Evolutionary conservation across 2,113 vertebrate species (phyloP), one percentile per base, ranked within the genome.

Genomic region (Silurus asotus): DNA sequence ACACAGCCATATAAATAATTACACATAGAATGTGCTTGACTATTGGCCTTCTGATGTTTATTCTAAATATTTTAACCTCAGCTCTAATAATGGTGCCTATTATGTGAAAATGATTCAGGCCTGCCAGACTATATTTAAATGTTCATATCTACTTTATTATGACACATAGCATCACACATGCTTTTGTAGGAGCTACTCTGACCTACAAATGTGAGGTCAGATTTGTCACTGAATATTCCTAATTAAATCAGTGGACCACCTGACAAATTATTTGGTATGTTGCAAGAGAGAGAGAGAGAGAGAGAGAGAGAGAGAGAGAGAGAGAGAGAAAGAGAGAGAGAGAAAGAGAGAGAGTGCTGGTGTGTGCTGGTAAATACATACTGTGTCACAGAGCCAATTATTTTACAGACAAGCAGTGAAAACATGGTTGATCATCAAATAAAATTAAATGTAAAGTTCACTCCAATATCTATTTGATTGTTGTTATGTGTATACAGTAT

Each of bases 241-340:
- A 64, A 86, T 83, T 83, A 72, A 83, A 88, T 88, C 74, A 74
- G 70, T 67, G 77, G 84, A 65, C 84, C 84, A 83, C 53, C 80
- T 85, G 72, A 83, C 83, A 85, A 80, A 64, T 70, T n/a, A 11
- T 45, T 70, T 83, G 84, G 64, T 83, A 75, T 72, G 64, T 80
- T 75, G 64, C n/a, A n/a, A 48, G 25, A 86, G 58, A 65, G 79
- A 51, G 51, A 37, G 81, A 72, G 72, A 65, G 28, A 70, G 37
- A 56, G 55, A 56, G 55, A 56, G 55, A 56, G 55, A 8, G 55
- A 56, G 55, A 56, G 55, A 56, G 55, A 56, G 55, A 56, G 55
- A 56, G 55, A 56, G 55, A 8, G 55, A 56, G 55, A 56, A 5
- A 56, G 55, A 56, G 55, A 6, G 55, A n/a, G n/a, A 56, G 55